Conservation (phyloP, 92 coral and sea anemone species). For the Scolanthus callimorphus region DNA sequence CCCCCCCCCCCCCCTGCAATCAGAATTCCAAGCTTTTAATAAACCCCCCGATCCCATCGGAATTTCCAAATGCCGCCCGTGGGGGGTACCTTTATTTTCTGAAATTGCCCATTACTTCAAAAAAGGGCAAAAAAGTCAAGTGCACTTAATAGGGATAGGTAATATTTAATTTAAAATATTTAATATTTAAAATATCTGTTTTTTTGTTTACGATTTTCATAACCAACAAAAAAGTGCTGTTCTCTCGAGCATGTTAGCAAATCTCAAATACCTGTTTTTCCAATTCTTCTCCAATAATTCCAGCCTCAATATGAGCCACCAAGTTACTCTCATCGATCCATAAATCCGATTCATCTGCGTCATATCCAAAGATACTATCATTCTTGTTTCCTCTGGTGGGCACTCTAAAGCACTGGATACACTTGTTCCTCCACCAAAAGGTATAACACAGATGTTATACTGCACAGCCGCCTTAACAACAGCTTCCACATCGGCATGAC, state of each 20-base stretch:
- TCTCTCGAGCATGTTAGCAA: too few relatives aligned
- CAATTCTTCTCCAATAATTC: conserved; percentile 92
- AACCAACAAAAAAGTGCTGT: not conserved
- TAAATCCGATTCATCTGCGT: conserved; percentile 88
- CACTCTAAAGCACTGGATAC: conserved; percentile 95
- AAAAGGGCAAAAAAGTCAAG: too few relatives aligned
- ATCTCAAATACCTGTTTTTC: conserved; percentile 78
- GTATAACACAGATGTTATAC: conserved; percentile 90
- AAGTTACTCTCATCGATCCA: conserved; percentile 95
- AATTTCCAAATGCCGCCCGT: too few relatives aligned
- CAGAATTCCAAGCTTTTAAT: too few relatives aligned
- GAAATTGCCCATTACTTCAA: too few relatives aligned
- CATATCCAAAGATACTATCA: conserved; percentile 96
- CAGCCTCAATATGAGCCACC: conserved; percentile 93
- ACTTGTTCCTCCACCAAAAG: conserved; percentile 98
- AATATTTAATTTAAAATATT: too few relatives aligned
- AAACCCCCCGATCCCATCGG: too few relatives aligned
- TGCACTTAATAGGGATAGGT: too few relatives aligned
- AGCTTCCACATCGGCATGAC: conserved; percentile 86
- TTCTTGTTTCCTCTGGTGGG: conserved; percentile 76
- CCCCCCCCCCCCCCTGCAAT: too few relatives aligned
- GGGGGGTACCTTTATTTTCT: too few relatives aligned
- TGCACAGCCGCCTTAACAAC: conserved; percentile 72
- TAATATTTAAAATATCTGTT: too few relatives aligned
- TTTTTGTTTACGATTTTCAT: too few relatives aligned